Evolutionary conservation across 2,113 vertebrate species (phyloP).

Genomic region (Heterotis niloticus): DNA sequence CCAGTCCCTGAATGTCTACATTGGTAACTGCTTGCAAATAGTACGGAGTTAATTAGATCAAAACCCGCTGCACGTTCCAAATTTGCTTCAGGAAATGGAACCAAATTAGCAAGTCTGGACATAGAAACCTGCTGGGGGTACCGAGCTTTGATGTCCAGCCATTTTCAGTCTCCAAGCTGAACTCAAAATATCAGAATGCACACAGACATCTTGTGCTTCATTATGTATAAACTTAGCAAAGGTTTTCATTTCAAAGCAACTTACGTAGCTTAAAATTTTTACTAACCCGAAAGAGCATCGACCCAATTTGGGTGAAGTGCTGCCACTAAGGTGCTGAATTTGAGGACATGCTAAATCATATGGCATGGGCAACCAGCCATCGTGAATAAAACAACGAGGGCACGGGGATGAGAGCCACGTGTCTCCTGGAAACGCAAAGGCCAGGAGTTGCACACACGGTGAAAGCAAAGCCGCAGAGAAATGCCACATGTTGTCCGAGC

Average conservation of each 20-base stretch:
- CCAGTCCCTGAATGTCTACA: not conserved
- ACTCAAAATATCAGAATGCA: not conserved
- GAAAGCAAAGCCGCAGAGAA: too few species aligned
- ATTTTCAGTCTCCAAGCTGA: not conserved
- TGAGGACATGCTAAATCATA: too few species aligned
- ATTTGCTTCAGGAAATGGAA: not conserved
- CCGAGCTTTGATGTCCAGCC: too few species aligned
- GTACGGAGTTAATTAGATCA: slow-evolving; percentile 2
- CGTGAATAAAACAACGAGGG: too few species aligned
- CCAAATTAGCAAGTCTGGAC: not conserved
- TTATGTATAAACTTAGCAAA: not conserved
- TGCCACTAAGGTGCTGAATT: not conserved
- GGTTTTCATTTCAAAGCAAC: not conserved
- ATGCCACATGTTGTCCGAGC: too few species aligned
- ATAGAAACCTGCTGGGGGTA: not conserved
- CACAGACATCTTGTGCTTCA: not conserved
- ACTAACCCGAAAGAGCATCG: not conserved
- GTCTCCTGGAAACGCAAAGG: too few species aligned
- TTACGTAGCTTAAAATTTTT: not conserved
- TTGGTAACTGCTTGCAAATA: not conserved
- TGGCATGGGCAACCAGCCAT: too few species aligned
- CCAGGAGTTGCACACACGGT: too few species aligned
- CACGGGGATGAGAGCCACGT: too few species aligned
- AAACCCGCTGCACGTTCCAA: not conserved
- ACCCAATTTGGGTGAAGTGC: not conserved